These are phyloP conservation scores for Chelmon rostratus DNA, from an alignment of 2,797 vertebrate species.

Conservation along the genomic window DNA sequence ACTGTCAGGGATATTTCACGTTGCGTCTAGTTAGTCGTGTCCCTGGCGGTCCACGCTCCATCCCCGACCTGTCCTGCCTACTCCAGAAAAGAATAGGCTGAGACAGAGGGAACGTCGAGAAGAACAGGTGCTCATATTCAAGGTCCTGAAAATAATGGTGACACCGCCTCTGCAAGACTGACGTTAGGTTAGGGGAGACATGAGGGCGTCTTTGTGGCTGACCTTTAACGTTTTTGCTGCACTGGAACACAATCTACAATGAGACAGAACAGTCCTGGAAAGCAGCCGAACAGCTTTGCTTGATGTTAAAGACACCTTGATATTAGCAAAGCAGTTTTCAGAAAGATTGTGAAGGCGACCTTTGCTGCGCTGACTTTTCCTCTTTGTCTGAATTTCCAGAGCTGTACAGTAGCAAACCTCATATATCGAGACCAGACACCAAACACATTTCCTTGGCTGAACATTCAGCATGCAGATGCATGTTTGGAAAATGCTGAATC, in stretches of 20 bases:
- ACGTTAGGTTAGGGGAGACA: not conserved
- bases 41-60: constrained; percentile 39
- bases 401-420: not conserved
- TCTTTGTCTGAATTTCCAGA: not conserved
- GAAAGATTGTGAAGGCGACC: not conserved
- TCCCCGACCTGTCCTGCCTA: constrained; percentile 33
- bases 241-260: not conserved
- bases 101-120: constrained; percentile 27
- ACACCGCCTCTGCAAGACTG: not conserved
- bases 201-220: too few relatives aligned
- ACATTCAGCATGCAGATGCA: not conserved
- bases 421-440: not conserved
- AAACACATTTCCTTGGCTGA: not conserved
- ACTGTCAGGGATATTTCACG: constrained; percentile 50
- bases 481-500: too few relatives aligned
- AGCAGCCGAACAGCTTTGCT: not conserved
- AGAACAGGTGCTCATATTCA: not conserved
- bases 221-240: not conserved
- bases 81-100: constrained; percentile 18
- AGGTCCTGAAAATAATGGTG: constrained; percentile 16
- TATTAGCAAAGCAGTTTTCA: not conserved
- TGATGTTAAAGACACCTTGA: not conserved
- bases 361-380: not conserved
- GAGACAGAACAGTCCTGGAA: too few relatives aligned
- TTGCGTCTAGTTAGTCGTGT: constrained; percentile 52